These are phyloP conservation scores for Drosophila kambysellisi DNA, from an alignment of 2,888 invertebrate genomes.

Conservation along the genomic window DNA sequence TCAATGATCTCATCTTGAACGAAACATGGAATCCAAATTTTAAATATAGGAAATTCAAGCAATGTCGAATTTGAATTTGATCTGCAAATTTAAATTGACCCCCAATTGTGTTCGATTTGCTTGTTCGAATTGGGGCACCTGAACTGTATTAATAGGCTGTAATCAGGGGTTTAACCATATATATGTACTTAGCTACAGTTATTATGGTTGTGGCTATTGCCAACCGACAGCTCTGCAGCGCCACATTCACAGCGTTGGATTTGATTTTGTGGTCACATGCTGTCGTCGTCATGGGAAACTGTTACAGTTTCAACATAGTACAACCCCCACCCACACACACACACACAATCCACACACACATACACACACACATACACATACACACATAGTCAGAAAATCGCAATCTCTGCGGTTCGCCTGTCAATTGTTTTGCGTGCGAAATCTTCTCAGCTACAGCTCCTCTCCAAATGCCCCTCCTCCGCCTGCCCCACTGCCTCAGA, in stretches of 20 bases:
- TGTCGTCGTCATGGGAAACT: slow-evolving; percentile 74
- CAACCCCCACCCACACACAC: not conserved
- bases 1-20: not conserved
- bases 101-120: not conserved
- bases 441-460: slow-evolving; percentile 40
- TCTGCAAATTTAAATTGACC: not conserved
- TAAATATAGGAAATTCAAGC: not conserved
- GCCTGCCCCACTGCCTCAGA: not conserved
- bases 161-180: slow-evolving; percentile 1
- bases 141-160: slow-evolving; percentile 6
- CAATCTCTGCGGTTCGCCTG: slow-evolving; percentile 75
- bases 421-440: slow-evolving; percentile 78
- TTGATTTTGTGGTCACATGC: slow-evolving; percentile 65
- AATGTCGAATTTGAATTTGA: not conserved
- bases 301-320: slow-evolving; percentile 71
- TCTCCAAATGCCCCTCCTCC: not conserved
- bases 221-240: slow-evolving; percentile 25
- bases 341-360: not conserved
- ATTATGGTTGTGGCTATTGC: slow-evolving; percentile 38
- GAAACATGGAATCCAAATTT: too few species aligned
- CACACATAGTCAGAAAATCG: slow-evolving; percentile 21
- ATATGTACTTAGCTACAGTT: slow-evolving; percentile 20
- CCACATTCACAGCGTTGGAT: slow-evolving; percentile 61
- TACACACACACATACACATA: not conserved
- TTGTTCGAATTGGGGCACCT: slow-evolving; percentile 7